Conservation (phyloP, 2,113 vertebrate genomes). For the Myanophis thanlyinensis region DNA sequence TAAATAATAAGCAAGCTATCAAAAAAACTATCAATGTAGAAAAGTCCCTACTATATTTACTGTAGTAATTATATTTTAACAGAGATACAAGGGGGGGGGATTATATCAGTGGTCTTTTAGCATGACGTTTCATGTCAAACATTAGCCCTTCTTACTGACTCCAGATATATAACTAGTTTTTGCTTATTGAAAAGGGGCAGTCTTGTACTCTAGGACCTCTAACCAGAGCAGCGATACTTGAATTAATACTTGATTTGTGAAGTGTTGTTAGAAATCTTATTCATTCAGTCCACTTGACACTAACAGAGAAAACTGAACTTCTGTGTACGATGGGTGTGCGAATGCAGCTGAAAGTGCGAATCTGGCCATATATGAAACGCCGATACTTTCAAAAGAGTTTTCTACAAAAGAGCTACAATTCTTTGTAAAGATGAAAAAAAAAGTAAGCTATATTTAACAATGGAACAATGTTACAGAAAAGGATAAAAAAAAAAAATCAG, state of each 20-base stretch:
- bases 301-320: background rate
- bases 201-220: background rate
- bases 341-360: background rate
- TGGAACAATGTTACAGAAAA: conserved; percentile 14
- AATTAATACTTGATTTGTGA: background rate
- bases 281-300: background rate
- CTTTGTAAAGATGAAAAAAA: background rate
- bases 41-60: background rate
- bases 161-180: conserved; percentile 12
- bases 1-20: background rate
- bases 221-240: background rate
- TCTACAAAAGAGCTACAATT: conserved; percentile 8
- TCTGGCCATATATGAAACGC: background rate
- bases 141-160: conserved; percentile 6
- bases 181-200: background rate
- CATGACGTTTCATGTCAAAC: background rate
- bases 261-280: background rate
- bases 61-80: background rate
- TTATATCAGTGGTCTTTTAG: background rate
- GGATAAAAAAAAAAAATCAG: conserved; percentile 15
- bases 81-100: background rate
- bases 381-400: background rate
- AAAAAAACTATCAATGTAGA: background rate
- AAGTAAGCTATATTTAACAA: background rate
- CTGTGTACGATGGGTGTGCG: background rate